phyloP scores from a whole-genome alignment of 1,140 invertebrate species.

The Leptonema lineaticorne region DNA sequence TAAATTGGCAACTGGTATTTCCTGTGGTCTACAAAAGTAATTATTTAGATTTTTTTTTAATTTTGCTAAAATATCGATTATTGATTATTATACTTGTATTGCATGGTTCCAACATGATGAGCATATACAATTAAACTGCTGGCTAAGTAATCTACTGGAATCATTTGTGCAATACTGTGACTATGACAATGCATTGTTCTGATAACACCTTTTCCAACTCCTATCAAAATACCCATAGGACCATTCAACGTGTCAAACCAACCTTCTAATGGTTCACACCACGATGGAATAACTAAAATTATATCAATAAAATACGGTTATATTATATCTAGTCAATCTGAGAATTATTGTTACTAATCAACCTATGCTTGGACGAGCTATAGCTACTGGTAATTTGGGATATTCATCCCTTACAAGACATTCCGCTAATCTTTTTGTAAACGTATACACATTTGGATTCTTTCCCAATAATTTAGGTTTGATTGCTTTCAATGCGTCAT shows the following conservation, averaged over 20 bases:
- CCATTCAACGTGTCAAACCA: slow-evolving; percentile 96
- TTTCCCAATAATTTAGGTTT: slow-evolving; percentile 65
- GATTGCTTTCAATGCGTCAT: slow-evolving; percentile 66
- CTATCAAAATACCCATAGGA: slow-evolving; percentile 63
- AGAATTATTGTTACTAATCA: neutral
- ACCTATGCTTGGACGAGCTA: slow-evolving; percentile 79
- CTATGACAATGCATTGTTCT: slow-evolving; percentile 78
- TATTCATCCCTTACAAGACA: slow-evolving; percentile 60
- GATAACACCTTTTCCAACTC: slow-evolving; percentile 83
- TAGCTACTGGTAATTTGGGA: slow-evolving; percentile 66
- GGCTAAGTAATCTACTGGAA: slow-evolving; percentile 85
- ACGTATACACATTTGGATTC: slow-evolving; percentile 73
- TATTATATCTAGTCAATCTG: neutral
- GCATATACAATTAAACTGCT: slow-evolving; percentile 75
- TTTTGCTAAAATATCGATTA: neutral
- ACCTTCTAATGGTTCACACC: slow-evolving; percentile 67
- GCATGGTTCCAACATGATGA: slow-evolving; percentile 42
- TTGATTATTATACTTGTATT: neutral
- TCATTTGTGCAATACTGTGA: slow-evolving; percentile 72
- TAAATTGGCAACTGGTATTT: slow-evolving; percentile 73
- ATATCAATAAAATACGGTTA: neutral
- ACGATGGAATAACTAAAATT: slow-evolving; percentile 64
- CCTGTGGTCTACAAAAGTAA: slow-evolving; percentile 51
- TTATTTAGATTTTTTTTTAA: neutral
- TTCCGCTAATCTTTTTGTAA: slow-evolving; percentile 70